Evolutionary conservation across 64 coral and sea anemone genomes (phyloP), one percentile per base, ranked within the genome.

Genomic region (Pocillopora verrucosa): DNA sequence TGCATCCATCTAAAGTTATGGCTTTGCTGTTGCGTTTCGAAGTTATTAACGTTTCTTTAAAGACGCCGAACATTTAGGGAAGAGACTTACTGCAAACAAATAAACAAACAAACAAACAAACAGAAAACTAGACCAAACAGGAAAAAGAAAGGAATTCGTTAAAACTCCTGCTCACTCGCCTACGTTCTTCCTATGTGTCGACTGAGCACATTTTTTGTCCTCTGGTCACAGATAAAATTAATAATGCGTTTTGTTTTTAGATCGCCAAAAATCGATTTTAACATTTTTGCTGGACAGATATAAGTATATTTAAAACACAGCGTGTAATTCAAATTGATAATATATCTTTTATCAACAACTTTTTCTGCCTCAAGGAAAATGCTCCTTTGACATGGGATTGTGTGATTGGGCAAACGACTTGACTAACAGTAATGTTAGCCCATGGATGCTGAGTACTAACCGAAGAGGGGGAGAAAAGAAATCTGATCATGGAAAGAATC

Each of bases 341-440:
- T 51, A 30, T 30, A 30, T 30, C 30, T 68, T 60, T 68, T 60
- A 60, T 9, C 65, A 20, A 70, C 25, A 70, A 25, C 67, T 11
- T 67, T 35, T 84, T 38, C 63, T 37, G 1, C 26, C 14, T 13
- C 16, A 11, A 84, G 80, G 34, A 22, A 56, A 51, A 22, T 84
- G 80, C 45, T 16, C 38, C 45, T 84, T 84, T 68, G 14, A 84
- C 64, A 19, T 68, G 80, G 80, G 80, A 67, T 22, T 84, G 38
- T 84, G 80, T 51, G 80, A 68, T 9, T 84, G 80, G 80, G 80
- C 36, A 11, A 84, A 36, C 15, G 80, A 84, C 68, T 68, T 84
- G 35, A 36, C 13, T 38, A 37, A 62, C 20, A 36, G 16, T 19
- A 16, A 62, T 20, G 38, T 12, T 67, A 65, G n/a, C 35, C 34